These are phyloP conservation scores for Drosophila ercepeae DNA, from an alignment of 1,140 invertebrate genomes.

Conservation along the genomic window DNA sequence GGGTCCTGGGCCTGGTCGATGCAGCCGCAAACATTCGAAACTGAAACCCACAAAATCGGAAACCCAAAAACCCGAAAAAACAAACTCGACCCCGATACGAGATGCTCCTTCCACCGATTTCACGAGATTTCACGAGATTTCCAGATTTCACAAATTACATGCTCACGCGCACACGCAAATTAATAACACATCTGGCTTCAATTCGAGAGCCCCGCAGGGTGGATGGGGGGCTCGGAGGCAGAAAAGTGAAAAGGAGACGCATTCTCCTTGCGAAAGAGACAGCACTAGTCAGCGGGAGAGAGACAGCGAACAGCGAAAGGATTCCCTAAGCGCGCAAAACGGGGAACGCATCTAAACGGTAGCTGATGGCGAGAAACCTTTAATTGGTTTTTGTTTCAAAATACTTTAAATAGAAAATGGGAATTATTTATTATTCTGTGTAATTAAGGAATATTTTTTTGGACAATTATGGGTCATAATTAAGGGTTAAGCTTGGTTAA, in stretches of 20 bases:
- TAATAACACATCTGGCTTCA: conserved; percentile 82
- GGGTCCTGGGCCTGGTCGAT: conserved; percentile 6
- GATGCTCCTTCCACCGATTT: conserved; percentile 6
- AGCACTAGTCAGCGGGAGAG: neutral
- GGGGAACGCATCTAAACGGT: too few species aligned
- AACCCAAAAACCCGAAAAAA: conserved; percentile 5
- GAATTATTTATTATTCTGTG: too few species aligned
- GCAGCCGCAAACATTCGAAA: conserved; percentile 37
- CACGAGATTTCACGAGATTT: conserved; percentile 13
- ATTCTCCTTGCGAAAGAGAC: neutral
- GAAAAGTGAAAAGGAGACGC: neutral
- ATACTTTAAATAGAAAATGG: neutral
- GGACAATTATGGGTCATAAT: too few species aligned
- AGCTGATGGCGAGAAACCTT: conserved; percentile 21
- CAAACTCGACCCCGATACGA: conserved; percentile 12
- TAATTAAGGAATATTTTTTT: too few species aligned
- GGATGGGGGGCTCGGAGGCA: neutral
- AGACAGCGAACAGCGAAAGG: neutral
- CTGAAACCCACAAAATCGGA: neutral
- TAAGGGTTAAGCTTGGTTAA: too few species aligned
- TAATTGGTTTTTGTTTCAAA: conserved; percentile 16
- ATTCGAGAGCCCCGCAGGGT: conserved; percentile 9
- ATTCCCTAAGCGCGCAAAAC: neutral
- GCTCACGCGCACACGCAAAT: conserved; percentile 83
- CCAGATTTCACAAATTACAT: conserved; percentile 72